phyloP scores from a whole-genome alignment of 2,797 vertebrate species.

The Pseudopleuronectes americanus region DNA sequence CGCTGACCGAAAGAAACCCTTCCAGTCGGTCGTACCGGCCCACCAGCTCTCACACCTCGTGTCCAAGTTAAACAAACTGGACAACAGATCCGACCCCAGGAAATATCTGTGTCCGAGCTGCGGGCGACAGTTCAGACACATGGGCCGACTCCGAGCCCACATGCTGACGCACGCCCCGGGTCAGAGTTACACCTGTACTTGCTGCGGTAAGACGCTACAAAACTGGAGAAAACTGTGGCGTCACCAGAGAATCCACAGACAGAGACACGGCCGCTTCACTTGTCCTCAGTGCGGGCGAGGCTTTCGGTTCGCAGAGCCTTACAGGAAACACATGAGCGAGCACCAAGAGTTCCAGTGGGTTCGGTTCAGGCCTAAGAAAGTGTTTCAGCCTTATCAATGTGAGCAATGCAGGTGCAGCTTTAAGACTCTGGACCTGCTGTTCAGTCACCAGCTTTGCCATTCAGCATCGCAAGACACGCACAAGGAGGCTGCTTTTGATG shows the following conservation, averaged over 20 bases:
- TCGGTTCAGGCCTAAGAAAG: conserved; percentile 59
- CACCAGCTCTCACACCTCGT: conserved; percentile 62
- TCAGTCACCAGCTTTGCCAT: conserved; percentile 82
- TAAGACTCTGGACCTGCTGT: conserved; percentile 79
- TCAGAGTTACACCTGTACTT: conserved; percentile 78
- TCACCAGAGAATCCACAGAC: conserved; percentile 84
- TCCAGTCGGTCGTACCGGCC: conserved; percentile 56
- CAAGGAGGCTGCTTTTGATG: conserved; percentile 49
- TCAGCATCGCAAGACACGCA: conserved; percentile 51
- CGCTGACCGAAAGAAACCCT: conserved; percentile 37
- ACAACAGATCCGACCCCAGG: conserved; percentile 81
- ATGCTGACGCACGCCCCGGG: conserved; percentile 81
- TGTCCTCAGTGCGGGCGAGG: conserved; percentile 80
- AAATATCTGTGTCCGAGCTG: conserved; percentile 83
- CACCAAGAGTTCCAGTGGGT: conserved; percentile 80
- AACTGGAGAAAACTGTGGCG: conserved; percentile 84
- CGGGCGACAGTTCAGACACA: conserved; percentile 82
- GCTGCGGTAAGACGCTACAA: conserved; percentile 78
- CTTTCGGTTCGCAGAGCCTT: conserved; percentile 80
- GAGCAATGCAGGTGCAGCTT: conserved; percentile 80
- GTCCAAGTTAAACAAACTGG: conserved; percentile 76
- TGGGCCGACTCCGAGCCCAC: conserved; percentile 83
- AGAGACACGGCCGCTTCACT: conserved; percentile 79
- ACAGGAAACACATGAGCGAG: conserved; percentile 81
- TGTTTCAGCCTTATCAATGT: conserved; percentile 81